These are phyloP conservation scores for Gnathonemus echidnorhynchus DNA, from an alignment of 2,113 vertebrate species.

Conservation along the genomic window DNA sequence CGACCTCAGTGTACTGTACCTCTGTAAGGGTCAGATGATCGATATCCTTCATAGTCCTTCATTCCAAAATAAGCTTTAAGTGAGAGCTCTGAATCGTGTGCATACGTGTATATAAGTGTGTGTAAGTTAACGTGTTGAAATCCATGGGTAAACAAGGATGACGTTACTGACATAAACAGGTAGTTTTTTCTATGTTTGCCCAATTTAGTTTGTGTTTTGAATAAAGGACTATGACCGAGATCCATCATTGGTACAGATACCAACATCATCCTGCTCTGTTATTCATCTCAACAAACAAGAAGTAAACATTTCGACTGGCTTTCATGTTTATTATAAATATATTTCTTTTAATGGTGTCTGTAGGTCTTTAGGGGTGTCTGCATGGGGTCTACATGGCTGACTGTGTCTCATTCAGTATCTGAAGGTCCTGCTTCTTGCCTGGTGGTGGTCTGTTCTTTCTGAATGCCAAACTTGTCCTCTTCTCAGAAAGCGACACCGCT, in stretches of 20 bases:
- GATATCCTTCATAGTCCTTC: neutral
- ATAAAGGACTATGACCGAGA: neutral
- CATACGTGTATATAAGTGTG: neutral
- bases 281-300: neutral
- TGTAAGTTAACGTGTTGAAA: neutral
- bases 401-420: neutral
- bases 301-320: neutral
- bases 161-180: neutral
- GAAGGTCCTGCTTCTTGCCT: neutral
- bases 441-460: neutral
- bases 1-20: neutral
- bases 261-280: neutral
- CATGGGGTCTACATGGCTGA: neutral
- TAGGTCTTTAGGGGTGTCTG: neutral
- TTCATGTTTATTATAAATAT: neutral
- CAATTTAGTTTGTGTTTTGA: neutral
- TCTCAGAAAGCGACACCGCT: slow-evolving; percentile 45
- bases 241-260: neutral
- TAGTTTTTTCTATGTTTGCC: neutral
- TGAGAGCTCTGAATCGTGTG: neutral
- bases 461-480: neutral
- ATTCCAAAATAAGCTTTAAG: neutral
- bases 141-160: neutral
- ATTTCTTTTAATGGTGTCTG: neutral
- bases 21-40: neutral